Base-by-base conservation (phyloP, 1,140 invertebrate genomes). In the Bactericera cockerelli region DNA sequence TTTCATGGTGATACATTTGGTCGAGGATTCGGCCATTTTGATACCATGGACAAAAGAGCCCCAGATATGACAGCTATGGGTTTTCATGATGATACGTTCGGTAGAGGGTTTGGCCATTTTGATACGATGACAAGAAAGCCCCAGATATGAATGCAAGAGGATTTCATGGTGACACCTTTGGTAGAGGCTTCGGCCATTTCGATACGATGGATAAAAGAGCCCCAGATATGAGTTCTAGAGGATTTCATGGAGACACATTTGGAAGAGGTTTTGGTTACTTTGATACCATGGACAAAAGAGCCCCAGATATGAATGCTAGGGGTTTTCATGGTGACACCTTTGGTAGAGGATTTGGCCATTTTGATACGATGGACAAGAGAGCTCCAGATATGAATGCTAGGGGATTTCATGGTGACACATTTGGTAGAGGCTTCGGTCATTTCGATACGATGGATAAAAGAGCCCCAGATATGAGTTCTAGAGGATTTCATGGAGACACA, bases 71-170 rank as follows among this genome's bases (percentile, higher is more conserved):
- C 61, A 54, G 57, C 61, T 61, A 62, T 56, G 33, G 63, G 74
- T 2, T 74, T 75, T 62, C 68, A 76, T 56, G 71, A 67, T 14
- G 73, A 75, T 61, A 70, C 73, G n/a, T 76, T 76, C 61, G 69
- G 68, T 58, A 65, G 71, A 55, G 70, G 70, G 13, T 74, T 74
- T 56, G 73, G 73, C 13, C 70, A 72, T 53, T 74, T 72, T 61
- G 69, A 70, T 6, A 69, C 72, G 0, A 70, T 74, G 62, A 72
- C 57, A 67, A 70, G 60, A 57, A 65, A 33, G 22, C 62, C 6
- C 70, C 65, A 22, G 65, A 67, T 55, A 69, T 68, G 66, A 65
- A 66, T 60, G 63, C 69, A 0, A 57, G 55, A 21, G 68, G 67
- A 19, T 69, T 68, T 55, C 65, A 67, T 58, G 64, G 65, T 4